Base-by-base conservation (phyloP, 1,140 invertebrate genomes). In the Arion vulgaris region DNA sequence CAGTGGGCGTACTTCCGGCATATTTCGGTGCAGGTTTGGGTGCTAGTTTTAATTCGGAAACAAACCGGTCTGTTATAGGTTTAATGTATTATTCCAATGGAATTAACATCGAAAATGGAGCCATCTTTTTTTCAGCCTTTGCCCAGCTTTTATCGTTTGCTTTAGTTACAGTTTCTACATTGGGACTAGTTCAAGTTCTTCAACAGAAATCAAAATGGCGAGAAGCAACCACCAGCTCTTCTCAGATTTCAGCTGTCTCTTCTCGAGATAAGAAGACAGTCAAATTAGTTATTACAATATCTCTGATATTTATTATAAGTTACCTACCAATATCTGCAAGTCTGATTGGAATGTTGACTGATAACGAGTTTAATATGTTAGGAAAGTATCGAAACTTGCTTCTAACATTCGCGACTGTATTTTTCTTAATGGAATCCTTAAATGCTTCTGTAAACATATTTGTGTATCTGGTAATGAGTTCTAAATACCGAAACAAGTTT, bases 141-240 rank as follows among this genome's bases (percentile, higher is more conserved):
- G n/a, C 73, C 32, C 82, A 77, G 17, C 76, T 77, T 15, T 23
- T 72, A 26, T 72, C 62, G 23, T 72, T 83, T 39, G 51, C 32
- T 5, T 69, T 53, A 0, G 57, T 83, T 38, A 74, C 66, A 2
- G 53, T 80, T 15, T 74, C 36, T n/a, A 83, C 82, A 26, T n/a
- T 45, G 36, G 69, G 78, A n/a, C 57, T 72, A 19, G 77, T 83
- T 7, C 9, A 49, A 51, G 62, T 74, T 15, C 68, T 83, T 26
- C 49, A 32, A 26, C 32, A 80, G 41, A 62, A 80, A 71, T 62
- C 82, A 23, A 78, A 73, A 34, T 83, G 82, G 82, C 82, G 82
- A 9, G 0, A 68, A 23, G 7, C 72, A 39, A 74, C 77, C 1
- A 62, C 71, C 7, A 73, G 75, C 7, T 26, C 73, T 23, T 38